These are phyloP conservation scores for pig (Sus scrofa) DNA, from an alignment of 2,113 vertebrate species.

Conservation along the genomic window T2T-Sscrofa CM000826.6:80554001-80554500, in stretches of 20 bases:
- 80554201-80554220: neutral
- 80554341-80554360: too few species aligned
- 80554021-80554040: neutral
- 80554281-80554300: neutral
- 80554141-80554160: neutral
- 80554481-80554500: neutral
- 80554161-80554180: neutral
- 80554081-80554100: neutral
- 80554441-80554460: neutral
- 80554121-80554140: neutral
- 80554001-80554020: neutral
- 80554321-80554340: too few species aligned
- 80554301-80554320: neutral
- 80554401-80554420: neutral
- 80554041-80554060: neutral
- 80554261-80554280: neutral
- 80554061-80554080: neutral
- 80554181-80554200: neutral
- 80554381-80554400: too few species aligned
- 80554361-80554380: too few species aligned
- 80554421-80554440: neutral
- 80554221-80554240: neutral
- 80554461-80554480: neutral
- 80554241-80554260: neutral
- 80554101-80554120: neutral